Conservation (phyloP, 2,888 invertebrate species). For the Sialis fuliginosa region DNA sequence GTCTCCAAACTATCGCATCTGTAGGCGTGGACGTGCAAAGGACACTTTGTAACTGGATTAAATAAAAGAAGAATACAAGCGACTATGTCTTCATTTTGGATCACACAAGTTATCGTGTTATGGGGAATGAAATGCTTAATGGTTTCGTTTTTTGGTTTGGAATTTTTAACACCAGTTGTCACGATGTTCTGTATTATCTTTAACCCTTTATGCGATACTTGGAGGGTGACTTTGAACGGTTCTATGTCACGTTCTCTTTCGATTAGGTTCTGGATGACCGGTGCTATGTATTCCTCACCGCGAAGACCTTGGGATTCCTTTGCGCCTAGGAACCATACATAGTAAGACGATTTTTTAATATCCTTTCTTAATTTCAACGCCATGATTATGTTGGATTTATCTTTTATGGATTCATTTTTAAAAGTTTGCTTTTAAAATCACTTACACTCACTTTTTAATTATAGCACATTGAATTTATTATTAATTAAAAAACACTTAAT, state of each 20-base stretch:
- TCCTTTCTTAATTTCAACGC: constrained; percentile 67
- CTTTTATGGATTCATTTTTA: constrained; percentile 11
- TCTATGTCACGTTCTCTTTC: constrained; percentile 72
- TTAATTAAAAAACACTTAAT: too few species aligned
- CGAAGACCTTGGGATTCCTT: constrained; percentile 81
- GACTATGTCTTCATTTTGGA: constrained; percentile 82
- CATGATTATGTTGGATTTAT: constrained; percentile 28
- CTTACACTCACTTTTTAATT: too few species aligned
- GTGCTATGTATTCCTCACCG: constrained; percentile 70
- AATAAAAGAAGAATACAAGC: constrained; percentile 83
- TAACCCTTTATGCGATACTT: constrained; percentile 81
- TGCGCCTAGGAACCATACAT: constrained; percentile 90
- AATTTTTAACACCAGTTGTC: constrained; percentile 16
- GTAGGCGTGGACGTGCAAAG: constrained; percentile 88
- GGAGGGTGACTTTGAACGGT: constrained; percentile 78
- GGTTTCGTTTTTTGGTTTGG: constrained; percentile 34
- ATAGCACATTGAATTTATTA: too few species aligned
- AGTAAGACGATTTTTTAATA: constrained; percentile 79
- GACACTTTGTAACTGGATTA: constrained; percentile 87
- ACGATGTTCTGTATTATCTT: constrained; percentile 72
- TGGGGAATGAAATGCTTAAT: constrained; percentile 91
- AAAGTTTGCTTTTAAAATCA: too few species aligned
- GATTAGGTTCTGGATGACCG: constrained; percentile 68
- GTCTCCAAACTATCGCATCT: constrained; percentile 90
- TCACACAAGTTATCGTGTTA: constrained; percentile 80